Conservation (phyloP, 1,140 invertebrate species). For the Papilio polytes region DNA sequence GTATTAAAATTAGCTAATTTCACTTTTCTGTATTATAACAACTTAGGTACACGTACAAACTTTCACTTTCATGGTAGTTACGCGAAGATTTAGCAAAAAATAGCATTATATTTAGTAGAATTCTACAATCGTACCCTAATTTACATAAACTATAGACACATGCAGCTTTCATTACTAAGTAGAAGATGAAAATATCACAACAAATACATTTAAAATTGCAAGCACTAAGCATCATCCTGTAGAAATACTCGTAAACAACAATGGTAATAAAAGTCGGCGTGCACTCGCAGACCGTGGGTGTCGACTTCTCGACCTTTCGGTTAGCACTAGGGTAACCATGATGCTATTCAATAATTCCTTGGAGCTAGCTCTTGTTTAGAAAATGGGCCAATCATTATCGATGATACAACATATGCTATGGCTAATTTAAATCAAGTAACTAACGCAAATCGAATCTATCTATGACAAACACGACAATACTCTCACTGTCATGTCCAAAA, state of each 20-base stretch:
- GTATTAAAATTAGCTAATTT: too few relatives aligned
- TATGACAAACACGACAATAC: background rate
- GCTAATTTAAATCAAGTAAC: too few relatives aligned
- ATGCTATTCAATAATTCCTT: background rate
- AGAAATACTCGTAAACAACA: slow-evolving; percentile 31
- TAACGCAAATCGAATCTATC: background rate
- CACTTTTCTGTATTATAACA: too few relatives aligned
- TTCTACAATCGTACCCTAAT: background rate
- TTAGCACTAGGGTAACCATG: slow-evolving; percentile 23
- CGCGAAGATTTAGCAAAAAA: background rate
- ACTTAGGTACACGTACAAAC: background rate
- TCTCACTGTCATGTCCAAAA: background rate
- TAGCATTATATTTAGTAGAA: background rate
- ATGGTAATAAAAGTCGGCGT: slow-evolving; percentile 38
- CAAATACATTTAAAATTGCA: background rate
- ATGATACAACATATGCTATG: too few relatives aligned
- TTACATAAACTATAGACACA: background rate
- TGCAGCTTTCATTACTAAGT: background rate
- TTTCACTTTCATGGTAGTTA: background rate
- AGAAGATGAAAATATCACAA: background rate
- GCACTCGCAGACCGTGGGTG: slow-evolving; percentile 47
- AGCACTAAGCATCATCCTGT: background rate
- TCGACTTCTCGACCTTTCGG: slow-evolving; percentile 30
- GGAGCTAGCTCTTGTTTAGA: background rate
- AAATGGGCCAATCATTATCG: too few relatives aligned